Base-by-base conservation (phyloP, 2,113 vertebrate species). In the Leuciscus idus region DNA sequence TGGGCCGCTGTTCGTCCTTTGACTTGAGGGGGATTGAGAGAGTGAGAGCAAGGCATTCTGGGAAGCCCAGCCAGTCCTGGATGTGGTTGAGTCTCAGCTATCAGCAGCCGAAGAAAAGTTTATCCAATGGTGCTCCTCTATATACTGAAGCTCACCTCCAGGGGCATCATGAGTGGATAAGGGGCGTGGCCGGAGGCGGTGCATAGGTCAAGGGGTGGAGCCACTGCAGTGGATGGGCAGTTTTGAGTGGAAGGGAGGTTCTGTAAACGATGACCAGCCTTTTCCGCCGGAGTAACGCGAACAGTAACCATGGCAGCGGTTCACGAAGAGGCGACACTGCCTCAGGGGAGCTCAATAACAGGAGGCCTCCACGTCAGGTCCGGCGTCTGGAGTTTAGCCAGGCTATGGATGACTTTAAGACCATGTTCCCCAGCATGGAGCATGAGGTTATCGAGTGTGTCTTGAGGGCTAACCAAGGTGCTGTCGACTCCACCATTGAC, bases 391-490 rank as follows among this genome's bases (percentile, higher is more conserved):
- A 99, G 93, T 99, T 99, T 91, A 99, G 98, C 94, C 97, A 99
- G 93, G 98, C 98, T 89, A 99, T 99, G 98, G 97, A 98, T 85
- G 98, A 99, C 93, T 99, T 99, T 94, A 98, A 97, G 91, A 98
- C 96, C 83, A 98, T 99, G 98, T 99, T 99, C 90, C 98, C 98
- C 84, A 96, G 84, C 85, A 97, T 99, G 97, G 97, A 99, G 89
- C 98, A 97, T 1, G 97, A 99, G 92, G 98, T 99, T 87, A 99
- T 99, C 0, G 98, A 99, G 94, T 99, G 98, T 0, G 98, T 99
- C 48, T 83, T 99, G 91, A 95, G 98, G 2, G 97, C 98, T 88
- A 99, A 99, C 94, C 98, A 97, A 0, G 98, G 98, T 0, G 97
- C 98, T 0, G 98, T 99, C 91, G 98, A 99, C 0, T 96, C 98